Evolutionary conservation across 2,888 invertebrate species (phyloP).

Genomic region (Morpho achilles): DNA sequence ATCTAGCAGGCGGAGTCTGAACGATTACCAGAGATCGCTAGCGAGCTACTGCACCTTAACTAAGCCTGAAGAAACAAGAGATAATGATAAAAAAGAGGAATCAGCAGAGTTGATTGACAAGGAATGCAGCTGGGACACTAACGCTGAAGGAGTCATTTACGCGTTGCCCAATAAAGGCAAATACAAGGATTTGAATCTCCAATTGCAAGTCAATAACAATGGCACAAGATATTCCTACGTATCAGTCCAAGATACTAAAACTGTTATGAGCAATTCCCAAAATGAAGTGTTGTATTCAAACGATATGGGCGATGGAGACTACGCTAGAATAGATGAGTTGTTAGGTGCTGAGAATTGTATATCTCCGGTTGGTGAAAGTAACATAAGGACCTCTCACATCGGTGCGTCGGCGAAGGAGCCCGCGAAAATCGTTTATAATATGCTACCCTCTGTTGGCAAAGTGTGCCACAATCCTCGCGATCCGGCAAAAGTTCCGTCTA

Average conservation of each 20-base stretch:
- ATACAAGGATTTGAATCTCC: slow-evolving; percentile 70
- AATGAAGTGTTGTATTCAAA: slow-evolving; percentile 68
- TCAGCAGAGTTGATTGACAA: slow-evolving; percentile 73
- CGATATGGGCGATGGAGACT: slow-evolving; percentile 65
- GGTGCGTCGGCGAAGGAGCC: slow-evolving; percentile 44
- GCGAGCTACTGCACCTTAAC: slow-evolving; percentile 58
- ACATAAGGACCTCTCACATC: slow-evolving; percentile 67
- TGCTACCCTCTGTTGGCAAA: slow-evolving; percentile 67
- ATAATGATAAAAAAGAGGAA: slow-evolving; percentile 56
- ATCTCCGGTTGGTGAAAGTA: slow-evolving; percentile 63
- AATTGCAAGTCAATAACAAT: slow-evolving; percentile 71
- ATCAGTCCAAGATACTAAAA: slow-evolving; percentile 68
- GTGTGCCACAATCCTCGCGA: slow-evolving; percentile 60
- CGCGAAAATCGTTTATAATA: slow-evolving; percentile 52
- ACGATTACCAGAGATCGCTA: slow-evolving; percentile 65
- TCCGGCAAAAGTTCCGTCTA: slow-evolving; percentile 57
- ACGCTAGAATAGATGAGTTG: slow-evolving; percentile 68
- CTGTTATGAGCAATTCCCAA: slow-evolving; percentile 69
- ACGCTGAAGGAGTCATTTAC: slow-evolving; percentile 74
- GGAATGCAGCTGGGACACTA: slow-evolving; percentile 79
- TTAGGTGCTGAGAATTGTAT: slow-evolving; percentile 67
- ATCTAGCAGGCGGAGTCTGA: slow-evolving; percentile 67
- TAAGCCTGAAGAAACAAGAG: slow-evolving; percentile 44
- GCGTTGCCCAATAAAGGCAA: slow-evolving; percentile 74
- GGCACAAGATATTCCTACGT: slow-evolving; percentile 72